These are phyloP conservation scores for Nyctibius bracteatus DNA, from an alignment of 2,113 vertebrate species.

Conservation along the genomic window DNA sequence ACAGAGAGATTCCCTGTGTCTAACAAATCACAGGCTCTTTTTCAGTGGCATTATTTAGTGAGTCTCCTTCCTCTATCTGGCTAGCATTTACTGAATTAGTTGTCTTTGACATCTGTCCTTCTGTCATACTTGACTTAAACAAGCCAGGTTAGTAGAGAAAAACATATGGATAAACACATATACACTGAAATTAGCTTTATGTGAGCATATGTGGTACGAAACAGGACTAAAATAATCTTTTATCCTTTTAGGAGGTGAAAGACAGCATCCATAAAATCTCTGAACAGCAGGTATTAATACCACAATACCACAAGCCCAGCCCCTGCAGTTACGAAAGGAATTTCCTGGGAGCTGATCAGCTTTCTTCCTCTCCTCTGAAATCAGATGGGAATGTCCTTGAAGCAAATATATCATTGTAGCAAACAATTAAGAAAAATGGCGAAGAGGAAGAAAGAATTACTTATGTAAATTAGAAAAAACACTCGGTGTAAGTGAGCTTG, in stretches of 20 bases:
- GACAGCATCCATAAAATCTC: neutral
- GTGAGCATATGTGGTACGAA: neutral
- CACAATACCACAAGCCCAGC: neutral
- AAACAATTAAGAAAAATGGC: neutral
- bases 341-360: slow-evolving; percentile 27
- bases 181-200: neutral
- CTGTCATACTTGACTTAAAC: neutral
- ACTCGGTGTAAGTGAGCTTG: neutral
- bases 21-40: neutral
- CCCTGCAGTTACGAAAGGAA: neutral
- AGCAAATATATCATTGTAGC: neutral
- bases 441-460: neutral
- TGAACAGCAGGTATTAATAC: slow-evolving; percentile 13
- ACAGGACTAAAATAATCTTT: neutral
- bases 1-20: neutral
- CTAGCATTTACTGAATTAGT: neutral
- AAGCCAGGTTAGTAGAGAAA: neutral
- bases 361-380: slow-evolving; percentile 19
- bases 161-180: neutral
- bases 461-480: neutral
- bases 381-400: neutral
- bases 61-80: neutral
- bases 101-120: neutral
- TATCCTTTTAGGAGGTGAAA: neutral
- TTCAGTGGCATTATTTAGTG: neutral